A percentile compares a stretch with the other conserved stretches of the same genome.
Conservation (phyloP, 2,797 vertebrate genomes). For the Clamator glandarius region DNA sequence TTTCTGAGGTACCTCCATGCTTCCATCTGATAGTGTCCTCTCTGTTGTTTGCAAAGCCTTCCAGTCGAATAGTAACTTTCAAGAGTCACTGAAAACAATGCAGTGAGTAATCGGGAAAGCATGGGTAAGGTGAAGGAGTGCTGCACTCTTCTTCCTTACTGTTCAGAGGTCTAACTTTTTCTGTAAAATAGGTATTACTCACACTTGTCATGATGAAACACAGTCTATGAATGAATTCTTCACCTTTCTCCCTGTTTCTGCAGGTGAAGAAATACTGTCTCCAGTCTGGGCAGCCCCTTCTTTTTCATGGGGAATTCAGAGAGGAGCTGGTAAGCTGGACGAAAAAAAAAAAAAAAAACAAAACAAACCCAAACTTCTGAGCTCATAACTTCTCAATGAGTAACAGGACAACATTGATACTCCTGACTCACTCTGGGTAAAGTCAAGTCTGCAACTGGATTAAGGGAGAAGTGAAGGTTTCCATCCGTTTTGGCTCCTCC, state of each 20-base stretch:
- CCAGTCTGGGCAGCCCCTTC: background rate
- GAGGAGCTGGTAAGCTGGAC: background rate
- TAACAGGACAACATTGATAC: background rate
- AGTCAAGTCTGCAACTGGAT: background rate
- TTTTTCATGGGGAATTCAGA: background rate
- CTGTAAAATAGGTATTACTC: background rate
- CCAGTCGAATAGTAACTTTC: background rate
- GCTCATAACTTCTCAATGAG: background rate
- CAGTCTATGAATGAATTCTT: background rate
- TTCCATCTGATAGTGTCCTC: background rate
- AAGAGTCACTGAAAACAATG: background rate
- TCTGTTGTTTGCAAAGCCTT: background rate
- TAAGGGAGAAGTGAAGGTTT: background rate
- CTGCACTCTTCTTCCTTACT: background rate
- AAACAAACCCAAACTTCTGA: background rate
- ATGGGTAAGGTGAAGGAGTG: background rate
- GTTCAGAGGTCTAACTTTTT: background rate
- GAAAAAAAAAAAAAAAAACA: background rate
- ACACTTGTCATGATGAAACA: background rate
- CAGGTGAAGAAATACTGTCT: slow-evolving; percentile 8
- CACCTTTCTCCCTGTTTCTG: background rate
- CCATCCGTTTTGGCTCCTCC: background rate
- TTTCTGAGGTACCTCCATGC: background rate
- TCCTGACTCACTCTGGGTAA: background rate
- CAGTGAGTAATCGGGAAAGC: background rate